Evolutionary conservation across 1,140 invertebrate genomes (phyloP).

Genomic region (Agraylea sexmaculata): DNA sequence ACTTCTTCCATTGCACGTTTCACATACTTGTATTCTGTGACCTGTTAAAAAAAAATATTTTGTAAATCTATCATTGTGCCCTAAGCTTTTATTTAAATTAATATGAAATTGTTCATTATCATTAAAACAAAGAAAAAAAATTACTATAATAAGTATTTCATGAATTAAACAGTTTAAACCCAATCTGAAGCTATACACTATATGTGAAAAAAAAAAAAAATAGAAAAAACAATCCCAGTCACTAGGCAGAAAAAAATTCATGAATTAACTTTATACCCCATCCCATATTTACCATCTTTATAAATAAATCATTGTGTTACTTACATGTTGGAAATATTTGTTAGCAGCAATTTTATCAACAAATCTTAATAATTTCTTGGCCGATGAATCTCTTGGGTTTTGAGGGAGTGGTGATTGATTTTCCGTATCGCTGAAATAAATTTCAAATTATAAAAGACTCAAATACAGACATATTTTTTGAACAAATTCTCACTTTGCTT

Average conservation of each 20-base stretch:
- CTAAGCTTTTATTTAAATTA: too few relatives aligned
- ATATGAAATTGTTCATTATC: not conserved
- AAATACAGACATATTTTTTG: slow-evolving; percentile 10
- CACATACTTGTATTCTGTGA: slow-evolving; percentile 60
- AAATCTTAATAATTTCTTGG: slow-evolving; percentile 70
- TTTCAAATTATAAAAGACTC: slow-evolving; percentile 3
- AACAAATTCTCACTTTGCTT: too few relatives aligned
- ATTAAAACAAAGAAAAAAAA: too few relatives aligned
- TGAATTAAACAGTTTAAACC: too few relatives aligned
- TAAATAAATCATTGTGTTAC: too few relatives aligned
- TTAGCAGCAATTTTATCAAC: slow-evolving; percentile 84
- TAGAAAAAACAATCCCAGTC: too few relatives aligned
- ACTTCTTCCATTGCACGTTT: slow-evolving; percentile 75
- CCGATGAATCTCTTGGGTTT: slow-evolving; percentile 32
- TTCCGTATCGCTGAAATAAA: slow-evolving; percentile 10
- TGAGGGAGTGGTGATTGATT: slow-evolving; percentile 10
- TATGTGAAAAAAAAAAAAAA: too few relatives aligned
- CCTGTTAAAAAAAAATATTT: slow-evolving; percentile 22
- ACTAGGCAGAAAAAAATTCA: too few relatives aligned
- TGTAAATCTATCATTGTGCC: not conserved
- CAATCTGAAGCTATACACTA: too few relatives aligned
- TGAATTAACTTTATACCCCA: too few relatives aligned
- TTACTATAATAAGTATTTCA: too few relatives aligned
- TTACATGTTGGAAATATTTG: slow-evolving; percentile 76
- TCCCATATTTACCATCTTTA: too few relatives aligned